Conservation (phyloP, 2,113 vertebrate genomes). For the Butastur rufipennis region DNA sequence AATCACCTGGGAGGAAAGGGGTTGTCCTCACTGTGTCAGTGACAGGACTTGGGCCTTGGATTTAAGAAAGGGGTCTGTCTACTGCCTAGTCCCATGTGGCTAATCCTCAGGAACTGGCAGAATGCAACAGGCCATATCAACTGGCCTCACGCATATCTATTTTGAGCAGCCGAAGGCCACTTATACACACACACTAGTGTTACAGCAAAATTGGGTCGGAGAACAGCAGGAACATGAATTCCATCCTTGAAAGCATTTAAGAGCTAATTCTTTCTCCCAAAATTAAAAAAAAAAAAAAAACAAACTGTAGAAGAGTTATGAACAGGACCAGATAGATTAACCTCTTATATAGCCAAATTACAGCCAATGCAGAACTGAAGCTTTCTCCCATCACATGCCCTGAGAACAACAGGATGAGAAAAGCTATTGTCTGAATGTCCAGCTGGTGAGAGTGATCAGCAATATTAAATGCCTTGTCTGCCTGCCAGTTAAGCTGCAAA, state of each 20-base stretch:
- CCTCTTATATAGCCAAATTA: not conserved
- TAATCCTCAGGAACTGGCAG: not conserved
- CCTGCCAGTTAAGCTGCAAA: not conserved
- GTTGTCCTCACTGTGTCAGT: not conserved
- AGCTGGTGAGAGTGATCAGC: not conserved
- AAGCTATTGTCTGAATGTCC: not conserved
- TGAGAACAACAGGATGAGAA: not conserved
- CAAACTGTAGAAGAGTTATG: not conserved
- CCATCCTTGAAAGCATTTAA: not conserved
- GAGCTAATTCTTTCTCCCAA: not conserved
- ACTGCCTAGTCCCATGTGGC: not conserved
- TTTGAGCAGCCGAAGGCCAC: not conserved
- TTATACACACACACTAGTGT: accelerated
- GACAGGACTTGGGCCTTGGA: not conserved
- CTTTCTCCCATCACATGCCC: not conserved
- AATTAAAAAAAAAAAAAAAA: not conserved
- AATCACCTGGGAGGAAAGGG: not conserved
- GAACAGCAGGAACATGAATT: not conserved
- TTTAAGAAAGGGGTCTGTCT: not conserved
- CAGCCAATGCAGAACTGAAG: not conserved
- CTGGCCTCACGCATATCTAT: not conserved
- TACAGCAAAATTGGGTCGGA: not conserved
- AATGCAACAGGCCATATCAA: not conserved
- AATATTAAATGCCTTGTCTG: not conserved
- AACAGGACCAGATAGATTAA: not conserved